Base-by-base conservation (phyloP, 2,113 vertebrate genomes). In the Crotalus viridis region DNA sequence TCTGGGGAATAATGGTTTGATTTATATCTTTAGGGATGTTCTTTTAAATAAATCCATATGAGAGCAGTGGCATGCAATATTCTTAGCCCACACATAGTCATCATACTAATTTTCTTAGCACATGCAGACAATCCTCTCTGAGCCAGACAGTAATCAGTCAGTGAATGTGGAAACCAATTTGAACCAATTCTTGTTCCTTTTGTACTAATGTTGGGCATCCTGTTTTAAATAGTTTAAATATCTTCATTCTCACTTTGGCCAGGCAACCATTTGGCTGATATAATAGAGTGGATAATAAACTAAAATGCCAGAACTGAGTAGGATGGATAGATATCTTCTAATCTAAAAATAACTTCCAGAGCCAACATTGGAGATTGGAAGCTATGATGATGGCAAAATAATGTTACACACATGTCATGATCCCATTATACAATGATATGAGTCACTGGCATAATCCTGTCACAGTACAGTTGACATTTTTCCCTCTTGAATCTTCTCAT, bases 21-120 rank as follows among this genome's bases (percentile, higher is more conserved):
- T 54, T 19, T 43, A 5, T 86, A 3, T 51, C 55, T 64, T 52
- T 33, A 24, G 33, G 5, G 7, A 85, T 39, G 10, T 51, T 51
- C 33, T 91, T 91, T 59, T 64, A 81, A 89, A 89, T n/a, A 43
- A 92, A 92, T 19, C 1, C 69, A 89, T 85, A 55, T 92, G 88
- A 43, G 51, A 56, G 33, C 28, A 33, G 12, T 59, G 69, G 54
- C 52, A 9, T 87, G 10, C 64, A 91, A 86, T 19, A 86, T 21
- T 12, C 86, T 89, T 52, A 56, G 46, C 94, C 92, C 93, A 85
- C 7, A 15, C 4, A 87, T 69, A 85, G 57, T 33, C 64, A 59
- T 21, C 33, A 59, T 52, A 10, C 9, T 54, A 26, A 24, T 89
- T 89, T 88, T 90, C 39, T 22, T 43, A 88, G 85, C 0, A 3